A percentile compares a stretch with the other conserved stretches of the same genome.
phyloP scores from a whole-genome alignment of 2,113 vertebrate species.

The Heptranchias perlo region DNA sequence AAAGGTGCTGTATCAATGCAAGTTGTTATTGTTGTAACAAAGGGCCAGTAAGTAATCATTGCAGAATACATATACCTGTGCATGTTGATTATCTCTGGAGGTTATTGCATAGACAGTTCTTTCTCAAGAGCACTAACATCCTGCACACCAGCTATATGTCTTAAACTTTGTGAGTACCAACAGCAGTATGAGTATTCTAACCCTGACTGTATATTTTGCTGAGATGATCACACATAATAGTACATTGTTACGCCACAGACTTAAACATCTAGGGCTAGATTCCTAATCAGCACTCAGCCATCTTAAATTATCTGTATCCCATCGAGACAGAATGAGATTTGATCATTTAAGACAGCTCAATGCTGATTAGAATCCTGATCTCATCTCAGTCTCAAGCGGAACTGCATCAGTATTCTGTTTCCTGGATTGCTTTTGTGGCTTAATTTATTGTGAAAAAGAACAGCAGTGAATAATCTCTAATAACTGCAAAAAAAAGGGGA shows the following conservation, averaged over 20 bases:
- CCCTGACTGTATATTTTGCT: not conserved
- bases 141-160: not conserved
- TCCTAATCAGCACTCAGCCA: not conserved
- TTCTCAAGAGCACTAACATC: not conserved
- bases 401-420: not conserved
- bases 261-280: not conserved
- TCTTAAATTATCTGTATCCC: not conserved
- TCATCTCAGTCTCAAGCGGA: not conserved
- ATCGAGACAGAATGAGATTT: not conserved
- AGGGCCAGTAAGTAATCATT: no score
- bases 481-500: not conserved
- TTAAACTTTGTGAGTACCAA: not conserved
- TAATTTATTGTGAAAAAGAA: slow-evolving; percentile 14
- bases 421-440: not conserved
- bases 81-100: no score
- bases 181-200: not conserved
- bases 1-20: no score
- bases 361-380: not conserved
- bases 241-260: not conserved
- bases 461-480: not conserved
- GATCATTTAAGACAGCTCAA: slow-evolving; percentile 12
- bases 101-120: not conserved
- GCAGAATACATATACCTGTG: no score
- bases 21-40: no score
- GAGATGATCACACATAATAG: not conserved